Conservation (phyloP, 1,140 invertebrate species). For the Zophobas atratus region DNA sequence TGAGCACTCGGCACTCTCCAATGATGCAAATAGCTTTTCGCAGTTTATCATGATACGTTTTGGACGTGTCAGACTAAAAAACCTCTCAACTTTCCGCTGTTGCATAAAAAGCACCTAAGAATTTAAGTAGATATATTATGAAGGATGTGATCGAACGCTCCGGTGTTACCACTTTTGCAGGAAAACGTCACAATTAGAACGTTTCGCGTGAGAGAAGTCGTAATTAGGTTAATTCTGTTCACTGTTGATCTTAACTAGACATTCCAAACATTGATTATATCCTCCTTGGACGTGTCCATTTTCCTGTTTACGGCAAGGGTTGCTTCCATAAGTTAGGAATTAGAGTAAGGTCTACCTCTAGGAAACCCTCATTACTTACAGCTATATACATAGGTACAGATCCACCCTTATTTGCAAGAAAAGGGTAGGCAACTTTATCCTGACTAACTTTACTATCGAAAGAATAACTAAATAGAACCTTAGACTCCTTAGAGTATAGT, state of each 20-base stretch:
- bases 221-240: slow-evolving; percentile 27
- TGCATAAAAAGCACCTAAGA: not conserved
- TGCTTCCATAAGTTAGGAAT: slow-evolving; percentile 12
- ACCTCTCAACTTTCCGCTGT: not conserved
- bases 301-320: slow-evolving; percentile 33
- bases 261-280: slow-evolving; percentile 19
- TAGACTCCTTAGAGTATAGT: too few species aligned
- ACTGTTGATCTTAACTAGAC: slow-evolving; percentile 27
- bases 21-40: slow-evolving; percentile 30
- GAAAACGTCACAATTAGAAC: not conserved
- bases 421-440: not conserved
- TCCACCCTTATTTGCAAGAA: not conserved
- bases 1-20: slow-evolving; percentile 21
- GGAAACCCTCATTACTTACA: slow-evolving; percentile 31
- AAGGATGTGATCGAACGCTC: too few species aligned
- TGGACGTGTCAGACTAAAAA: slow-evolving; percentile 27
- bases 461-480: too few species aligned
- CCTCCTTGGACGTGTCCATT: slow-evolving; percentile 33
- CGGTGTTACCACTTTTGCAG: not conserved
- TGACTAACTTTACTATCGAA: too few species aligned
- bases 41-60: slow-evolving; percentile 33
- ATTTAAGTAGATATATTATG: too few species aligned
- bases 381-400: slow-evolving; percentile 6
- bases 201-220: too few species aligned
- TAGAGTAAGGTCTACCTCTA: slow-evolving; percentile 27